Conservation (phyloP, 2,797 vertebrate species). For the Phalanger gymnotis region DNA sequence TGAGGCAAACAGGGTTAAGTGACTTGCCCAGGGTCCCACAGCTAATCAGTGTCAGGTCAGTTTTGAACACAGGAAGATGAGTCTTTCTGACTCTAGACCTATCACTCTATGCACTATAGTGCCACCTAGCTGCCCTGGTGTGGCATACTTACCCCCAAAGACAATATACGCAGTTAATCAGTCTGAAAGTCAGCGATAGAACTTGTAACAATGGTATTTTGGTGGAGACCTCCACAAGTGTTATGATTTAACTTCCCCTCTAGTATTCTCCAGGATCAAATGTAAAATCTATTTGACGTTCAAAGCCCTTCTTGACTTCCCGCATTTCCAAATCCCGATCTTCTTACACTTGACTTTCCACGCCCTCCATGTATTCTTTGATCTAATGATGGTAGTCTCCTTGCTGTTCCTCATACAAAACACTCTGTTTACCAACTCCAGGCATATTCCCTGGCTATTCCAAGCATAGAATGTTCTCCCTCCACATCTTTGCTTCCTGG, state of each 20-base stretch:
- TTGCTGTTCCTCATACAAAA: background rate
- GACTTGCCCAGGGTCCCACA: background rate
- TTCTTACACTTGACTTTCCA: background rate
- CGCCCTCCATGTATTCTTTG: background rate
- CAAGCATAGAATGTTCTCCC: background rate
- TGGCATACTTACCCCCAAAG: background rate
- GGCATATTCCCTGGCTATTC: background rate
- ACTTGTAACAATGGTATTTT: background rate
- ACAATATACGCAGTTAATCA: background rate
- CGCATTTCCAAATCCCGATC: background rate
- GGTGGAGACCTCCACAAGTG: background rate
- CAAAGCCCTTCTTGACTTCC: background rate
- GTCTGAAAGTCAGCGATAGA: background rate
- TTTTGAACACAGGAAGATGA: background rate
- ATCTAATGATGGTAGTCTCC: background rate
- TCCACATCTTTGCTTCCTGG: background rate
- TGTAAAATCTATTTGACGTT: background rate
- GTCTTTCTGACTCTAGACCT: background rate
- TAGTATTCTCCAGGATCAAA: background rate
- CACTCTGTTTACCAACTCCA: background rate
- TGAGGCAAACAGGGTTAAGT: background rate
- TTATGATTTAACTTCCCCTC: background rate
- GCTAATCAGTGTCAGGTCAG: background rate
- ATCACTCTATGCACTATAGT: background rate
- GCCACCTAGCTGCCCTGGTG: background rate